Evolutionary conservation across 2,888 invertebrate species (phyloP).

Genomic region (Lithophane leautieri): DNA sequence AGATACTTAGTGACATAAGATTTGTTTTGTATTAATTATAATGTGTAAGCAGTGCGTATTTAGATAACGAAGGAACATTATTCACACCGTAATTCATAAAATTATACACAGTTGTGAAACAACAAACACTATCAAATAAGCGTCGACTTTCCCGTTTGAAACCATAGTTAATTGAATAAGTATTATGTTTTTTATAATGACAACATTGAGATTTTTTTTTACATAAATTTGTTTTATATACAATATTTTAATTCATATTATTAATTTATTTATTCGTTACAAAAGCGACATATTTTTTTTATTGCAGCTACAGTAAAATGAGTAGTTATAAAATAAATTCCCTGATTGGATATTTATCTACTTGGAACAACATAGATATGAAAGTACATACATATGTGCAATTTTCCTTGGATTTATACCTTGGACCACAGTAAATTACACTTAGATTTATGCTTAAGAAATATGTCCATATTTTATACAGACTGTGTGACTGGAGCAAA

Average conservation of each 20-base stretch:
- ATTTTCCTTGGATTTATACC: constrained; percentile 53
- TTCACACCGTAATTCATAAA: constrained; percentile 20
- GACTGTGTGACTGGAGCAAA: not conserved
- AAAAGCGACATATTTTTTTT: constrained; percentile 43
- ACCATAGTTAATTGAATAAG: constrained; percentile 24
- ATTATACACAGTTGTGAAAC: constrained; percentile 18
- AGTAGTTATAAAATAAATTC: constrained; percentile 62
- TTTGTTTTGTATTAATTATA: constrained; percentile 18
- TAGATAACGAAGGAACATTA: constrained; percentile 44
- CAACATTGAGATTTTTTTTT: constrained; percentile 38
- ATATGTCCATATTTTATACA: constrained; percentile 13
- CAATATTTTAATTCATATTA: constrained; percentile 41
- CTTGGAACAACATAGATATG: constrained; percentile 44
- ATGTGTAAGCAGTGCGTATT: constrained; percentile 44
- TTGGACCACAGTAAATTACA: constrained; percentile 60
- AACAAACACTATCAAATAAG: constrained; percentile 50
- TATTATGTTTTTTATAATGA: constrained; percentile 24
- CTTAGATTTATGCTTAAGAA: constrained; percentile 42
- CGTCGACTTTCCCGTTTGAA: constrained; percentile 56
- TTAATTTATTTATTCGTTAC: constrained; percentile 19
- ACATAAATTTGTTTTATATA: constrained; percentile 38
- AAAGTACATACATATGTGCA: constrained; percentile 54
- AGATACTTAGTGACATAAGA: constrained; percentile 32
- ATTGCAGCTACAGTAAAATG: constrained; percentile 52
- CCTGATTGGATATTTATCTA: constrained; percentile 52